phyloP scores from a whole-genome alignment of 1,140 invertebrate genomes.

The Euglossa dilemma region DNA sequence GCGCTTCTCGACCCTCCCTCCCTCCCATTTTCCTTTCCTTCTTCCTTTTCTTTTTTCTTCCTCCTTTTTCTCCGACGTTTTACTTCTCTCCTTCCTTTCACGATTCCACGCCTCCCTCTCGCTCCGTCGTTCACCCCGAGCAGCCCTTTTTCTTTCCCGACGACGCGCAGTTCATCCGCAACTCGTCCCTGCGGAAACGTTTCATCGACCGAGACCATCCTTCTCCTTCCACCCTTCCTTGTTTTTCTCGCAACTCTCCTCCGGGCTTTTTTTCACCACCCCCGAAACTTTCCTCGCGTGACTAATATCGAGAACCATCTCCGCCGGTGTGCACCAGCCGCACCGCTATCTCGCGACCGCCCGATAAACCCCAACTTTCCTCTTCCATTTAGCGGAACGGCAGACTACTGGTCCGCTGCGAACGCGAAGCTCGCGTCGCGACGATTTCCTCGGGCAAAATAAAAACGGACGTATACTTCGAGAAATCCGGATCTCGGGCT shows the following conservation, averaged over 20 bases:
- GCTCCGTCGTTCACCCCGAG: conserved; percentile 8
- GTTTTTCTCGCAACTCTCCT: conserved; percentile 53
- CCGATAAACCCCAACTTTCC: conserved; percentile 34
- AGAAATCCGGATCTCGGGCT: background rate
- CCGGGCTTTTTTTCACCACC: conserved; percentile 54
- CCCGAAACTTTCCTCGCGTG: conserved; percentile 59
- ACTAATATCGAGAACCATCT: conserved; percentile 59
- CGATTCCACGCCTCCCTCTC: conserved; percentile 25
- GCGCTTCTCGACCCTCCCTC: conserved; percentile 48
- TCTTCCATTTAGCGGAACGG: background rate
- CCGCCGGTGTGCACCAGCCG: conserved; percentile 10
- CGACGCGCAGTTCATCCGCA: conserved; percentile 66
- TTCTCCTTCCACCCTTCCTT: conserved; percentile 40
- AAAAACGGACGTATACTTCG: no score
- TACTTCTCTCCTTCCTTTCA: conserved; percentile 20
- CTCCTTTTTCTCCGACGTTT: background rate
- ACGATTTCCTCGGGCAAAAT: no score
- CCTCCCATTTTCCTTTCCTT: conserved; percentile 18
- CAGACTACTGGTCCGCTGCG: no score
- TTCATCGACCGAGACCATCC: conserved; percentile 76
- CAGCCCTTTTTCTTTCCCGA: conserved; percentile 37
- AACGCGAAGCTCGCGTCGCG: no score
- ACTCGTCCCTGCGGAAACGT: conserved; percentile 76
- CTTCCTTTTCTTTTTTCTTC: conserved; percentile 22
- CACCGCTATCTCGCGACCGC: conserved; percentile 23